Evolutionary conservation across 2,113 vertebrate genomes (phyloP).

Genomic region (Chaetura pelagica): DNA sequence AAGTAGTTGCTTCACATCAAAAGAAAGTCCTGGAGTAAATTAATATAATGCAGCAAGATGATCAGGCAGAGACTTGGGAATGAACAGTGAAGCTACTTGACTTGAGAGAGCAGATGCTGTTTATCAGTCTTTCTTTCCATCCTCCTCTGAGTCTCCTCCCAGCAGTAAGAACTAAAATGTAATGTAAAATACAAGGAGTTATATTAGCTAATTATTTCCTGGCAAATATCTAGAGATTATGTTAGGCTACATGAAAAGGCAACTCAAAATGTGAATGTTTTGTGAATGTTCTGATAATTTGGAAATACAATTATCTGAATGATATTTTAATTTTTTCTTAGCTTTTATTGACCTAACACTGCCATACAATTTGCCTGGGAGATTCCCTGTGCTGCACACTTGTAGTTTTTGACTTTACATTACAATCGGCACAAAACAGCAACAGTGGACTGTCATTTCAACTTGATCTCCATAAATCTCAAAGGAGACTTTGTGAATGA

Average conservation of each 20-base stretch:
- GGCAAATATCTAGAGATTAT: neutral
- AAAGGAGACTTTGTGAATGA: conserved; percentile 41
- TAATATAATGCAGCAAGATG: neutral
- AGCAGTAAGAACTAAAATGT: neutral
- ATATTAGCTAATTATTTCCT: neutral
- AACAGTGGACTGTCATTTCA: neutral
- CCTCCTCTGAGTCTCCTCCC: neutral
- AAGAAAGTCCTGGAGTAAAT: neutral
- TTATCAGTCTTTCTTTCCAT: neutral
- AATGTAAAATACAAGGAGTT: neutral
- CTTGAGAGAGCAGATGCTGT: neutral
- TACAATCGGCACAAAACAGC: neutral
- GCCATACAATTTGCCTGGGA: neutral
- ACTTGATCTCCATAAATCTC: neutral
- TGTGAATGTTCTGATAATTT: neutral
- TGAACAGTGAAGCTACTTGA: neutral
- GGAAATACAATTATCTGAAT: neutral
- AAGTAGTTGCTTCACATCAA: neutral
- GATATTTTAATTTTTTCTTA: neutral
- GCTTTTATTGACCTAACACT: neutral
- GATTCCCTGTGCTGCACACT: neutral
- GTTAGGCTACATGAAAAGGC: neutral
- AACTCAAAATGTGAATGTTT: neutral
- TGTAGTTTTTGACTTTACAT: neutral
- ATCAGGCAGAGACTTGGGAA: neutral